These are phyloP conservation scores for Erynnis tages DNA, from an alignment of 2,888 invertebrate genomes.

Conservation along the genomic window DNA sequence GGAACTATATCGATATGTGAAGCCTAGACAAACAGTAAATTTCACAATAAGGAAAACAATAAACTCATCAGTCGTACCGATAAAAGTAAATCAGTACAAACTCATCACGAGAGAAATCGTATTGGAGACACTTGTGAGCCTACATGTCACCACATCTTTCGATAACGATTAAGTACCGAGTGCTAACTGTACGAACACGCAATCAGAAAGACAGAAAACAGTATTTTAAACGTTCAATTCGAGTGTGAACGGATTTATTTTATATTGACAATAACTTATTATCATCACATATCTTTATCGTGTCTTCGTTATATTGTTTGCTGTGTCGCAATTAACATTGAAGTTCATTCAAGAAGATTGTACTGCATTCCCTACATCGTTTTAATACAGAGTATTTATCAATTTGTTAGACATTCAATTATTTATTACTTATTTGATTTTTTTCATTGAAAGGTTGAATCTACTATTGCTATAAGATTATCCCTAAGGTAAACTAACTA, in stretches of 20 bases:
- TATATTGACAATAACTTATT: slow-evolving; percentile 2
- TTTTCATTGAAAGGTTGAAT: no score
- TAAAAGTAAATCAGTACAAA: no score
- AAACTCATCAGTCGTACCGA: no score
- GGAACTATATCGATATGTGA: no score
- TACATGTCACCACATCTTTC: not conserved
- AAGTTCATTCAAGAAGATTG: not conserved
- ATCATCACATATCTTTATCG: slow-evolving; percentile 1
- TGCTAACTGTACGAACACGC: not conserved
- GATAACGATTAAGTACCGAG: not conserved
- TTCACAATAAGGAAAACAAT: no score
- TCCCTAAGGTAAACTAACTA: no score
- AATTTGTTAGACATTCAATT: no score
- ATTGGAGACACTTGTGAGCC: no score
- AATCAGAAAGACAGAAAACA: not conserved
- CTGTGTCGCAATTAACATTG: not conserved
- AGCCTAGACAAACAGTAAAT: no score
- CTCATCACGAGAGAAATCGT: no score
- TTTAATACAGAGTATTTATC: not conserved
- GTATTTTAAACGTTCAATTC: not conserved
- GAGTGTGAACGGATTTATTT: slow-evolving; percentile 7
- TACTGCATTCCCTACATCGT: not conserved
- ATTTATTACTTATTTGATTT: no score
- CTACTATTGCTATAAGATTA: no score
- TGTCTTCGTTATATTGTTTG: slow-evolving; percentile 5